Evolutionary conservation across 2,888 invertebrate species (phyloP).

Genomic region (Drosophila borborema): DNA sequence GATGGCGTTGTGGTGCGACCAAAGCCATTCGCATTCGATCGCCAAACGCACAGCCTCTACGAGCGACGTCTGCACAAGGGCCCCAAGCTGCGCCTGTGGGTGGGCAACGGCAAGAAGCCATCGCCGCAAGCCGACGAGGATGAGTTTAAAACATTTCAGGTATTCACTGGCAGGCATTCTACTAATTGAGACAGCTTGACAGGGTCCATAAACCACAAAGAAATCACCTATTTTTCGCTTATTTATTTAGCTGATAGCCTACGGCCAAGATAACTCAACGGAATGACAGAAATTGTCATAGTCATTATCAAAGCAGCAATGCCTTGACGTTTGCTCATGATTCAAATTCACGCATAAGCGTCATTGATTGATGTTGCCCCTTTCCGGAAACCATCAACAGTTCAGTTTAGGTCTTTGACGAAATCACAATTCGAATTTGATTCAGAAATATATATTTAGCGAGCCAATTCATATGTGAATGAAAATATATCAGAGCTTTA

Average conservation of each 20-base stretch:
- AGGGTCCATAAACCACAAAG: conserved; percentile 16
- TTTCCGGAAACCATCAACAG: conserved; percentile 8
- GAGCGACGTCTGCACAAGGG: conserved; percentile 79
- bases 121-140: conserved; percentile 44
- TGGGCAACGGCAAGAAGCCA: conserved; percentile 50
- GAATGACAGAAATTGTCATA: conserved; percentile 9
- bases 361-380: conserved; percentile 35
- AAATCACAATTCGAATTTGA: conserved; percentile 18
- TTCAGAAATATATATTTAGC: conserved; percentile 11
- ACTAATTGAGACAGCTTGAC: conserved; percentile 40
- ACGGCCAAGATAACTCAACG: conserved; percentile 13
- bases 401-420: not conserved
- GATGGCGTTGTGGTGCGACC: conserved; percentile 63
- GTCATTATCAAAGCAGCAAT: conserved; percentile 9
- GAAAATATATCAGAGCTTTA: not conserved
- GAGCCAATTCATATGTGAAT: not conserved
- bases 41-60: conserved; percentile 65
- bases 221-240: conserved; percentile 1
- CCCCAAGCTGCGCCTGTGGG: conserved; percentile 78
- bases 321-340: conserved; percentile 9
- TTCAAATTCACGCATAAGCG: conserved; percentile 15
- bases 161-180: conserved; percentile 34
- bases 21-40: conserved; percentile 48
- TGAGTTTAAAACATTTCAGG: conserved; percentile 63
- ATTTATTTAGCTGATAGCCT: conserved; percentile 31